Evolutionary conservation across 2,888 invertebrate genomes (phyloP).

Genomic region (Troglohyphantes excavatus): DNA sequence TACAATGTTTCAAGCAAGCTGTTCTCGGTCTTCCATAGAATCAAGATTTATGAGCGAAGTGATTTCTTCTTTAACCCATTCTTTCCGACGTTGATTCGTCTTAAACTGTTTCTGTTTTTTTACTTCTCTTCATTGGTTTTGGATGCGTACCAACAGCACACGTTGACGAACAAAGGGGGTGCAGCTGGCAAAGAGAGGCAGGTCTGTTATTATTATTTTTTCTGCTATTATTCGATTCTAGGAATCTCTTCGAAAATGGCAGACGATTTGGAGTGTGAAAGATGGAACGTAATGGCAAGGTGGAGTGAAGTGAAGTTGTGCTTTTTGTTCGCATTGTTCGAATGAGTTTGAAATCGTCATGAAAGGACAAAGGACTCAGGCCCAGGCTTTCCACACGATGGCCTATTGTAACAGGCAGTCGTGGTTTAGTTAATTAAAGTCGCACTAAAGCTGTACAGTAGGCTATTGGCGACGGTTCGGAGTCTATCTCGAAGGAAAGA

Average conservation of each 20-base stretch:
- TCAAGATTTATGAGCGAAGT: constrained; percentile 1
- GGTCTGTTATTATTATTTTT: constrained; percentile 8
- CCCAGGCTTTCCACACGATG: too few relatives aligned
- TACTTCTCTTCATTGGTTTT: constrained; percentile 11
- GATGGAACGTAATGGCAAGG: neutral
- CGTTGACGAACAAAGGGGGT: neutral
- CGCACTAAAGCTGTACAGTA: too few relatives aligned
- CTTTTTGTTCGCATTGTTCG: too few relatives aligned
- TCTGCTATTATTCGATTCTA: neutral
- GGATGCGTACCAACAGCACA: constrained; percentile 26
- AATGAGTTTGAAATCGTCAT: too few relatives aligned
- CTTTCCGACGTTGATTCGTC: neutral
- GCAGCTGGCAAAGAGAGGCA: neutral
- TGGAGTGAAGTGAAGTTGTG: neutral
- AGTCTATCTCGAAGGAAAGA: too few relatives aligned
- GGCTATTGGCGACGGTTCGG: too few relatives aligned
- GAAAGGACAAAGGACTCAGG: too few relatives aligned
- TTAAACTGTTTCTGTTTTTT: constrained; percentile 14
- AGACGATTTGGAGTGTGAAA: neutral
- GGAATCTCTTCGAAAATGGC: neutral
- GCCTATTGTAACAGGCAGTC: too few relatives aligned
- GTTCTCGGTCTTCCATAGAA: too few relatives aligned
- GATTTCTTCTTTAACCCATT: constrained; percentile 20
- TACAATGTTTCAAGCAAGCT: too few relatives aligned
- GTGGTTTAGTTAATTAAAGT: too few relatives aligned